Evolutionary conservation across 2,888 invertebrate species (phyloP).

Genomic region (Phrixothrix hirtus): DNA sequence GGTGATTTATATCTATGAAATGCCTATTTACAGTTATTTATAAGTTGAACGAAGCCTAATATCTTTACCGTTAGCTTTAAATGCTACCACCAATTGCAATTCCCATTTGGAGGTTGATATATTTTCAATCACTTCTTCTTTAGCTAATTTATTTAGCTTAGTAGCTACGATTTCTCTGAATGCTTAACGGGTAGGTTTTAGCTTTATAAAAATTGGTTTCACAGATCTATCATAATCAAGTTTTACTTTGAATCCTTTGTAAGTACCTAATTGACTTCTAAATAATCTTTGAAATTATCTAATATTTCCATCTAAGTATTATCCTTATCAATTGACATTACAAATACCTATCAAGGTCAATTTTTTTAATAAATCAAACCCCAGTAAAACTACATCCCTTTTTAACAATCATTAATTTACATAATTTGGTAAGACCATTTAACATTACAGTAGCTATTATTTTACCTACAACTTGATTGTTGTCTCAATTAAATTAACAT

Average conservation of each 20-base stretch:
- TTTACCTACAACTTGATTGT: conserved; percentile 1
- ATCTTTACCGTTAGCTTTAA: too few species aligned
- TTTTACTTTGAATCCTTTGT: background rate
- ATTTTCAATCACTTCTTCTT: too few species aligned
- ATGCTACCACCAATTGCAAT: too few species aligned
- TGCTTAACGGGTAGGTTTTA: background rate
- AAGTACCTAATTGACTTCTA: background rate
- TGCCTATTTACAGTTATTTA: too few species aligned
- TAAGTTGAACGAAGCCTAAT: too few species aligned
- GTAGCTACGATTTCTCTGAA: too few species aligned
- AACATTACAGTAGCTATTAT: conserved; percentile 8
- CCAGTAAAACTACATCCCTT: conserved; percentile 8
- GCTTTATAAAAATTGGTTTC: background rate
- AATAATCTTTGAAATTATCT: background rate
- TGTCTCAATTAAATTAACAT: conserved; percentile 5
- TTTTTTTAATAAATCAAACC: conserved; percentile 12
- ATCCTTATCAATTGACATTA: background rate
- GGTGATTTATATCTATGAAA: too few species aligned
- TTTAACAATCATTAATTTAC: conserved; percentile 8
- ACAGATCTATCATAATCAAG: background rate
- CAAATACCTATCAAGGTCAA: background rate
- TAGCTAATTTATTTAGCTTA: too few species aligned
- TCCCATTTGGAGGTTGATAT: too few species aligned
- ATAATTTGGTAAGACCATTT: conserved; percentile 3
- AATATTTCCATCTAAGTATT: background rate